These are phyloP conservation scores for Drosophila melanocephala DNA, from an alignment of 2,888 invertebrate genomes.

Conservation along the genomic window DNA sequence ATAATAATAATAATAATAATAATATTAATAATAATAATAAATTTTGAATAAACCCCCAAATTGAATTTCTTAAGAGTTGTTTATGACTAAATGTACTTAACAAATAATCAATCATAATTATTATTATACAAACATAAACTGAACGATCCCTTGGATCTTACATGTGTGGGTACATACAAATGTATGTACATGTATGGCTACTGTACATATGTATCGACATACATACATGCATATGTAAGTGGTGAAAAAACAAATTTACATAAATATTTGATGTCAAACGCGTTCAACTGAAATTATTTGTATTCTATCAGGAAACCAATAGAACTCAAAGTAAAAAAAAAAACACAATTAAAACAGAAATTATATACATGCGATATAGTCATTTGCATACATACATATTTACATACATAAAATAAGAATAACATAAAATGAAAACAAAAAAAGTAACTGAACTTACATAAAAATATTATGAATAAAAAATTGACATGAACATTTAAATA, in stretches of 20 bases:
- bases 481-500: constrained; percentile 63
- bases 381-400: constrained; percentile 64
- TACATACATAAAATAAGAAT: constrained; percentile 57
- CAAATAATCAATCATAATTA: constrained; percentile 32
- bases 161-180: constrained; percentile 10
- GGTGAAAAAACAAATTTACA: constrained; percentile 35
- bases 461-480: constrained; percentile 74
- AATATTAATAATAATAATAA: background rate
- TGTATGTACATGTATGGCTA: constrained; percentile 16
- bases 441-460: constrained; percentile 70
- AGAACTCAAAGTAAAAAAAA: constrained; percentile 17
- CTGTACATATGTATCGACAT: constrained; percentile 7
- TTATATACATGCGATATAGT: constrained; percentile 51
- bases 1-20: background rate
- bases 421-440: constrained; percentile 27
- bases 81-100: constrained; percentile 56
- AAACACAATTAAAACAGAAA: constrained; percentile 22
- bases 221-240: constrained; percentile 27
- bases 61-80: constrained; percentile 55
- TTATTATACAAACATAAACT: constrained; percentile 28
- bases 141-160: constrained; percentile 31
- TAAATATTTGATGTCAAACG: constrained; percentile 53
- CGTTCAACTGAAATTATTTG: constrained; percentile 54
- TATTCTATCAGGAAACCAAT: constrained; percentile 41
- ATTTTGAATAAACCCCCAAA: constrained; percentile 47